phyloP scores from a whole-genome alignment of 2,797 vertebrate species.

The Tauraco hartlaubi region DNA sequence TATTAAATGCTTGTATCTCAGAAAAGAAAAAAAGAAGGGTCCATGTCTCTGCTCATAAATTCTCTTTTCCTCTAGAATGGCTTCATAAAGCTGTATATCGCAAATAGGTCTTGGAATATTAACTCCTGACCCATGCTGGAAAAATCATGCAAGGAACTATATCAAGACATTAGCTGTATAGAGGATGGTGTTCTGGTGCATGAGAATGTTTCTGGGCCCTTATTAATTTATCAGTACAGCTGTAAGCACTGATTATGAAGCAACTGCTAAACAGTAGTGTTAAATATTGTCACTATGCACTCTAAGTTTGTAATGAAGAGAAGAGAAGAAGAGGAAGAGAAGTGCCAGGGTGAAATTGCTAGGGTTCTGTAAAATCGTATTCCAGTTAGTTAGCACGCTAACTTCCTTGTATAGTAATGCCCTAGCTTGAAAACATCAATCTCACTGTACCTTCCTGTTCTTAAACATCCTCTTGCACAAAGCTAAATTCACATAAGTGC shows the following conservation, averaged over 20 bases:
- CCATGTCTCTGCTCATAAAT: background rate
- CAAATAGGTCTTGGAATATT: background rate
- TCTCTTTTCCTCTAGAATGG: background rate
- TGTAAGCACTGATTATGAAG: background rate
- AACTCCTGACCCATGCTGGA: background rate
- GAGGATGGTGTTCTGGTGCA: background rate
- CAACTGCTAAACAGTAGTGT: background rate
- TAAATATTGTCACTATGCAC: background rate
- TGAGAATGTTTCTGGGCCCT: background rate
- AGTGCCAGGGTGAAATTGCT: background rate
- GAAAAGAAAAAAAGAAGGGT: too few species aligned
- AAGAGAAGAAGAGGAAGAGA: background rate
- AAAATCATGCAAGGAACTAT: background rate
- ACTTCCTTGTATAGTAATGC: background rate
- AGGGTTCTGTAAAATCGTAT: background rate
- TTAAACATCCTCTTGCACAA: background rate
- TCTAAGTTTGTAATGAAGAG: background rate
- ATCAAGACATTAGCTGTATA: background rate
- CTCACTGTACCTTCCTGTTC: background rate
- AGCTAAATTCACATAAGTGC: background rate
- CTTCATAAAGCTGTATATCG: background rate
- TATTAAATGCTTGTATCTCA: background rate
- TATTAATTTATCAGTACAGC: background rate
- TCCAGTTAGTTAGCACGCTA: background rate
- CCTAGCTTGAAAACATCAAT: background rate